These are phyloP conservation scores for Panopea generosa DNA, from an alignment of 2,888 invertebrate genomes.

Conservation along the genomic window DNA sequence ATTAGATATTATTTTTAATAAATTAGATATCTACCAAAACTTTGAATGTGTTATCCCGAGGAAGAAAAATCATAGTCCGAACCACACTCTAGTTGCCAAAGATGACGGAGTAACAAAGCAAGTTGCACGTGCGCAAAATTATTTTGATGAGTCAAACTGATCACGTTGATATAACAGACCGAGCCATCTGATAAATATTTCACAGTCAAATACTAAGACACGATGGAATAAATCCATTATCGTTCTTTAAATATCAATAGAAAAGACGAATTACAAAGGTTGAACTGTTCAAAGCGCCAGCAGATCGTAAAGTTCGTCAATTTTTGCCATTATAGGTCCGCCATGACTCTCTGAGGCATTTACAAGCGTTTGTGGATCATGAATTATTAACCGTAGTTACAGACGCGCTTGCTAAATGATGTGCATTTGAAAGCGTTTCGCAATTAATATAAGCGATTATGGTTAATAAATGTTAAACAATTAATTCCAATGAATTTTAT, in stretches of 20 bases:
- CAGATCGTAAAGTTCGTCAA: slow-evolving; percentile 31
- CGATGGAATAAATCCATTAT: slow-evolving; percentile 6
- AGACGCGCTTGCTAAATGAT: slow-evolving; percentile 27
- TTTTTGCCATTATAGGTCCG: slow-evolving; percentile 24
- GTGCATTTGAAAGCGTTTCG: slow-evolving; percentile 44
- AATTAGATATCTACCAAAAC: no score
- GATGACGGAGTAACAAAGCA: not conserved
- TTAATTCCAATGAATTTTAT: slow-evolving; percentile 11
- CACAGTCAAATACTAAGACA: slow-evolving; percentile 17
- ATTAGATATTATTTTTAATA: no score
- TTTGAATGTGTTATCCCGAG: no score
- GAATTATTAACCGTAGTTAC: slow-evolving; percentile 36
- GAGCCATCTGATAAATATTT: slow-evolving; percentile 30
- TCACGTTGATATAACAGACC: slow-evolving; percentile 8
- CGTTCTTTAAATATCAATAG: slow-evolving; percentile 15
- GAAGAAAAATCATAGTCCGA: no score
- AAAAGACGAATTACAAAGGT: slow-evolving; percentile 30
- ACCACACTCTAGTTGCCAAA: no score
- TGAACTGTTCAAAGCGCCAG: slow-evolving; percentile 7
- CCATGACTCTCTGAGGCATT: slow-evolving; percentile 27
- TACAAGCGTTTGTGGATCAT: slow-evolving; percentile 20
- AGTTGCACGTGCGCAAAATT: slow-evolving; percentile 15
- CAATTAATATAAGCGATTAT: slow-evolving; percentile 44
- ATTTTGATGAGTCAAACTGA: slow-evolving; percentile 19
- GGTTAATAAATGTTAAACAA: slow-evolving; percentile 44